phyloP scores from a whole-genome alignment of 2,113 vertebrate genomes.

The Myotis lucifugus region DNA sequence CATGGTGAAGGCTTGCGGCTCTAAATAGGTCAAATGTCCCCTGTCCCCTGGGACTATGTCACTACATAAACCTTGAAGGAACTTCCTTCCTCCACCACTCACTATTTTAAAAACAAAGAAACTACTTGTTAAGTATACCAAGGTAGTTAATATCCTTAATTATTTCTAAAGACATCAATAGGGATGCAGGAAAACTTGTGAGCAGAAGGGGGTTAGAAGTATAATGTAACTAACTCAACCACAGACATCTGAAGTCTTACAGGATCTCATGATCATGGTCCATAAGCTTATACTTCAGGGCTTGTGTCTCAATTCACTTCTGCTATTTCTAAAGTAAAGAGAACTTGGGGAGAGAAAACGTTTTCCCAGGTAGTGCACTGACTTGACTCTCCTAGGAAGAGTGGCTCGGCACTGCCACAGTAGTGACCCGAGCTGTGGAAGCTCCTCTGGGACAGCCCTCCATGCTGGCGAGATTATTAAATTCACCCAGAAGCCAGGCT shows the following conservation, averaged over 20 bases:
- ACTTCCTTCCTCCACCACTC: not conserved
- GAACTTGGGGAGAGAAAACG: not conserved
- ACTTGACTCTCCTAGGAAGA: not conserved
- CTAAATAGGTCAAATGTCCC: not conserved
- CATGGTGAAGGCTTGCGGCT: not conserved
- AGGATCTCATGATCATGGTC: not conserved
- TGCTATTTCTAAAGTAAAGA: constrained; percentile 4
- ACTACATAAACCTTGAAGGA: not conserved
- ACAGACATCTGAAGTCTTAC: not conserved
- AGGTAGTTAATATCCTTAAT: not conserved
- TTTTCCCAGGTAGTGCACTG: not conserved
- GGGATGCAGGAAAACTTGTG: not conserved
- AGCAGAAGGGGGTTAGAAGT: not conserved
- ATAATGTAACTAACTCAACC: not conserved
- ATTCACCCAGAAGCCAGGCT: not conserved
- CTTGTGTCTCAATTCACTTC: not conserved
- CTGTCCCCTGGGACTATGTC: not conserved
- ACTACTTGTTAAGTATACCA: not conserved
- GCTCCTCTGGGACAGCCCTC: too few species aligned
- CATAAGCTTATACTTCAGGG: not conserved
- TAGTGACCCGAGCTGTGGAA: too few species aligned
- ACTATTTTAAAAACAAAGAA: not conserved
- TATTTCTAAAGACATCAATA: not conserved
- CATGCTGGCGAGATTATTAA: too few species aligned
- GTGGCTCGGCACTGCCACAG: too few species aligned